Conservation (phyloP, 37 sponge, comb jelly and placozoan species). For the Chondrilla cf. caribensis region DNA sequence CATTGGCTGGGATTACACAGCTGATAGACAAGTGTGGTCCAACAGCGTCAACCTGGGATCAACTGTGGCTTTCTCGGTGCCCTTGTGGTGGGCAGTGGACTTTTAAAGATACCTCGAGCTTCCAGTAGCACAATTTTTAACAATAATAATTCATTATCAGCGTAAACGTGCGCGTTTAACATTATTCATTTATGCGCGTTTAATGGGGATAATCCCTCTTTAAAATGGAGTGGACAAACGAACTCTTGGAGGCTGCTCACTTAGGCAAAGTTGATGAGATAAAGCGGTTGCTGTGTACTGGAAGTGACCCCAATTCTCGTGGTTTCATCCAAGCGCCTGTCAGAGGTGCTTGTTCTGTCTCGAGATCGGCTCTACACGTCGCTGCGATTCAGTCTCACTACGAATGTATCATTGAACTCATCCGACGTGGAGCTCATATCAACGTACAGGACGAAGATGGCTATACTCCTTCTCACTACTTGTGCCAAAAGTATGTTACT, state of each 20-base stretch:
- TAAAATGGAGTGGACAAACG: neutral
- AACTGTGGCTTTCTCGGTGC: slow-evolving; percentile 1
- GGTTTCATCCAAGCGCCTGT: neutral
- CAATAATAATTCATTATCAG: too few species aligned
- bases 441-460: slow-evolving; percentile 17
- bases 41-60: neutral
- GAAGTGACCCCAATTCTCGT: neutral
- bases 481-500: slow-evolving; percentile 18
- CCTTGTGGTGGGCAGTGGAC: neutral
- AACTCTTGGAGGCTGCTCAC: slow-evolving; percentile 9
- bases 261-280: neutral
- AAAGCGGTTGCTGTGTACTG: neutral
- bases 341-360: neutral
- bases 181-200: too few species aligned
- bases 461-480: slow-evolving; percentile 28
- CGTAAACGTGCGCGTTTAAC: too few species aligned
- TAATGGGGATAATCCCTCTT: too few species aligned
- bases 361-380: neutral
- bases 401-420: neutral
- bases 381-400: neutral
- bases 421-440: slow-evolving; percentile 21
- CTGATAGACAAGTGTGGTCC: slow-evolving; percentile 1
- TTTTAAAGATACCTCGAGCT: neutral
- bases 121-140: too few species aligned
- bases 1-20: neutral